Percentiles rank a stretch among this genome's conserved stretches.
Evolutionary conservation across 2,797 vertebrate species (phyloP).

Genomic region (Amblyraja radiata): DNA sequence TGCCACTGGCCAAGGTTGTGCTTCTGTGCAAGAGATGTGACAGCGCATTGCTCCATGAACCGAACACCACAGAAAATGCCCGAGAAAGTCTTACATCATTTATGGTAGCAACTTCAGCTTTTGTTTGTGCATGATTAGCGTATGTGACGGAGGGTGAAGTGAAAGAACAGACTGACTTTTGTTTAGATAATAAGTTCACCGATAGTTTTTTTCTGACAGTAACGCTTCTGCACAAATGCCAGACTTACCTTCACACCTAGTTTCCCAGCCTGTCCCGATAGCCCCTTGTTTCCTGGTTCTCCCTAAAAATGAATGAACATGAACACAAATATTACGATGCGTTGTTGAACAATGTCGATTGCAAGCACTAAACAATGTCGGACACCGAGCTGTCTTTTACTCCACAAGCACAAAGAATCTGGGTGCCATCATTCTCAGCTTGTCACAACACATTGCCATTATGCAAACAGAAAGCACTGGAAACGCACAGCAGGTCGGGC

Average conservation of each 20-base stretch:
- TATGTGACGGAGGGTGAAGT: too few relatives aligned
- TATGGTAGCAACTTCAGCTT: too few relatives aligned
- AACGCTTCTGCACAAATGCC: not conserved
- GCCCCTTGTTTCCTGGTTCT: constrained; percentile 61
- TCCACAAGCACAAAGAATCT: not conserved
- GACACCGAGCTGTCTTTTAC: not conserved
- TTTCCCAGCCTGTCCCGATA: constrained; percentile 63
- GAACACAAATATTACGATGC: not conserved
- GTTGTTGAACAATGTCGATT: not conserved
- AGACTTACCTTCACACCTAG: constrained; percentile 64
- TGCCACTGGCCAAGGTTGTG: not conserved
- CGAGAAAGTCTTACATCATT: too few relatives aligned
- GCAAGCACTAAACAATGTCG: not conserved
- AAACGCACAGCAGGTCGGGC: too few relatives aligned
- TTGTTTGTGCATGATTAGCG: too few relatives aligned
- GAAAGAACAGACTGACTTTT: not conserved
- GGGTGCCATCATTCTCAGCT: not conserved
- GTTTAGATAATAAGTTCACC: too few relatives aligned
- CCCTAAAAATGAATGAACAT: constrained; percentile 55
- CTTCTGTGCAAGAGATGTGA: not conserved
- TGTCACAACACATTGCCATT: too few relatives aligned
- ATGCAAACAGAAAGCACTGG: too few relatives aligned
- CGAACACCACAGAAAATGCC: not conserved
- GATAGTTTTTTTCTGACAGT: not conserved
- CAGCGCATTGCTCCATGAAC: not conserved